Evolutionary conservation across 2,888 invertebrate species (phyloP), one percentile per base, ranked within the genome.

Genomic region (Pyrochroa serraticornis): DNA sequence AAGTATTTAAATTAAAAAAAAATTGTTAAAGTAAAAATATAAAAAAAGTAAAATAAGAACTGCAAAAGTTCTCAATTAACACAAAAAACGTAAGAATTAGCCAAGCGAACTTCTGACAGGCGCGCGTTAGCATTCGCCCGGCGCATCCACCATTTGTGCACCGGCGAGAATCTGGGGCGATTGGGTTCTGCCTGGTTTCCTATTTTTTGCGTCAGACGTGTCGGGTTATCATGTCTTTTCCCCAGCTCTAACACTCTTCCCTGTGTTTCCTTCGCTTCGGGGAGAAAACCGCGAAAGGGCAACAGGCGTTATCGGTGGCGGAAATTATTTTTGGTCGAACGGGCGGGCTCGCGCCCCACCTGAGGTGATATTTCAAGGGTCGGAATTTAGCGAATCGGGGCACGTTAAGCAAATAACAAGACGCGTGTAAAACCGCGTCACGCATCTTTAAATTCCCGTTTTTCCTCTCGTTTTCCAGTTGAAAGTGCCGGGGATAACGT

Each of bases 401-500:
- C 42, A 42, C 42, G 42, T 37, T 47, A 47, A 47, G 47, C 47
- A 47, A 47, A 47, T 47, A 47, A 47, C 36, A 47, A 14, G 47
- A 47, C 14, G 37, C 30, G 30, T 47, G 22, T 38, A 49, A 54
- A 57, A 57, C 37, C 45, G 44, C 53, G 59, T 56, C 50, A 56
- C 44, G 50, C 44, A 56, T 33, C 38, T 44, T 49, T 55, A 54
- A 48, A 54, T 41, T 49, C 34, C 10, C 36, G 37, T 30, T 35
- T 32, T 7, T 52, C 39, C 41, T 57, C 46, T 45, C 38, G 45
- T 36, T 30, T 31, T 34, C 34, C 14, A 35, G 35, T 3, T 14
- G 32, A 52, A 50, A 34, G 45, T 49, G 41, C 31, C 46, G 35
- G 30, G 52, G 57, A 55, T 58, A 61, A 61, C 50, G 58, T 59